These are phyloP conservation scores for Pachypeltis micranthus DNA, from an alignment of 1,140 invertebrate species.

Conservation along the genomic window DNA sequence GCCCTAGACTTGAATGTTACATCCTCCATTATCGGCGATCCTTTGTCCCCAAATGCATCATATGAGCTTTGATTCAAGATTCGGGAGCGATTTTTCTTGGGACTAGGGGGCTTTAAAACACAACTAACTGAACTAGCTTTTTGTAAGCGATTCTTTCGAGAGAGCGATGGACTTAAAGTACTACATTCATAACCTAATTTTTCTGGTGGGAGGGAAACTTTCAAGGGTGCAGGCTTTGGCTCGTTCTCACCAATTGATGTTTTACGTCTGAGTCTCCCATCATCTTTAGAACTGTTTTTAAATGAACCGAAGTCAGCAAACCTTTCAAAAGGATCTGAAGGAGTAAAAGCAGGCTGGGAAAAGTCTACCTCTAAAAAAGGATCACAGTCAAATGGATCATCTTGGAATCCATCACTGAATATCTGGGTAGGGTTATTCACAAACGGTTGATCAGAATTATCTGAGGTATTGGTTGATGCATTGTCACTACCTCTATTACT, in stretches of 20 bases:
- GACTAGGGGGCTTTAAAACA: slow-evolving; percentile 34
- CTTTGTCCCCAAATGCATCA: slow-evolving; percentile 22
- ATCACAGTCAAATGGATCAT: slow-evolving; percentile 56
- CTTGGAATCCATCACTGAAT: slow-evolving; percentile 49
- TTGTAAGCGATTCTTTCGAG: slow-evolving; percentile 24
- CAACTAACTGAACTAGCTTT: slow-evolving; percentile 24
- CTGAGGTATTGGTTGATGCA: not conserved
- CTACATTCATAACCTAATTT: slow-evolving; percentile 29
- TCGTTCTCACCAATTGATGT: not conserved
- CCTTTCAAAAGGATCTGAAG: slow-evolving; percentile 49
- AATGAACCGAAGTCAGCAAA: slow-evolving; percentile 34
- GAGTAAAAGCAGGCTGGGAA: slow-evolving; percentile 23
- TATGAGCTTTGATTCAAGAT: slow-evolving; percentile 25
- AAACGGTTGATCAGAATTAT: not conserved
- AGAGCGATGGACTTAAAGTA: slow-evolving; percentile 23
- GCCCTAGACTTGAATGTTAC: slow-evolving; percentile 22
- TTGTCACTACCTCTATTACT: slow-evolving; percentile 8
- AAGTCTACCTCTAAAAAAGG: slow-evolving; percentile 46
- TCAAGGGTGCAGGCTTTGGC: slow-evolving; percentile 44
- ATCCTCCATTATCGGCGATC: slow-evolving; percentile 25
- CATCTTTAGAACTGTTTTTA: slow-evolving; percentile 7
- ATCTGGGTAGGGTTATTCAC: not conserved
- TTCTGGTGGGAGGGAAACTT: slow-evolving; percentile 53
- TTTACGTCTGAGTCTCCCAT: not conserved
- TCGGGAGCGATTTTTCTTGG: slow-evolving; percentile 31